Percentiles rank a stretch among this genome's conserved stretches.
Conservation (phyloP, 2,113 vertebrate genomes). For the Trochalopteron elliotii region DNA sequence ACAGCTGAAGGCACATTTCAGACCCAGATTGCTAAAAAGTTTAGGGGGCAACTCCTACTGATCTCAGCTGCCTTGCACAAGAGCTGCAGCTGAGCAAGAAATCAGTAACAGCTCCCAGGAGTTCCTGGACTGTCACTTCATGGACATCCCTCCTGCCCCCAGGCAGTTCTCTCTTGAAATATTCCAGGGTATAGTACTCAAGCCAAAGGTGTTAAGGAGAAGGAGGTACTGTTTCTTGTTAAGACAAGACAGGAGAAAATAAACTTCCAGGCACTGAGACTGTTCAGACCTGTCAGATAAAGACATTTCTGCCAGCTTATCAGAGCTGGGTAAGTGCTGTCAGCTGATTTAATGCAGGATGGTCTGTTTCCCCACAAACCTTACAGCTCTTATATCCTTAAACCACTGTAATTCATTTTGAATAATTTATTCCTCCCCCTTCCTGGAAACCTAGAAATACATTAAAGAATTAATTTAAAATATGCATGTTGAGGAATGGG, state of each 20-base stretch:
- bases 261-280: not conserved
- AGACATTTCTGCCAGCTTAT: not conserved
- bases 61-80: not conserved
- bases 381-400: not conserved
- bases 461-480: slow-evolving; percentile 13
- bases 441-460: not conserved
- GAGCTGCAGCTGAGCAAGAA: not conserved
- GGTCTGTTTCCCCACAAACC: not conserved
- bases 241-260: not conserved
- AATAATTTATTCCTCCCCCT: slow-evolving; percentile 19
- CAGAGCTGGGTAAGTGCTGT: not conserved
- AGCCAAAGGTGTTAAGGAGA: not conserved
- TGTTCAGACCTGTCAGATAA: not conserved
- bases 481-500: not conserved
- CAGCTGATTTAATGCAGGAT: not conserved
- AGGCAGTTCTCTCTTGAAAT: not conserved
- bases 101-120: not conserved
- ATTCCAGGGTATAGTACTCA: not conserved
- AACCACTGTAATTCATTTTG: not conserved
- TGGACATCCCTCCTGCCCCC: not conserved
- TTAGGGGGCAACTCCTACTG: not conserved
- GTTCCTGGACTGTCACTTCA: not conserved
- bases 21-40: not conserved
- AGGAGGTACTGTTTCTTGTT: not conserved
- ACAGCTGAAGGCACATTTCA: not conserved